Conservation (phyloP, 2,797 vertebrate species). For the Sebastes taczanowskii region DNA sequence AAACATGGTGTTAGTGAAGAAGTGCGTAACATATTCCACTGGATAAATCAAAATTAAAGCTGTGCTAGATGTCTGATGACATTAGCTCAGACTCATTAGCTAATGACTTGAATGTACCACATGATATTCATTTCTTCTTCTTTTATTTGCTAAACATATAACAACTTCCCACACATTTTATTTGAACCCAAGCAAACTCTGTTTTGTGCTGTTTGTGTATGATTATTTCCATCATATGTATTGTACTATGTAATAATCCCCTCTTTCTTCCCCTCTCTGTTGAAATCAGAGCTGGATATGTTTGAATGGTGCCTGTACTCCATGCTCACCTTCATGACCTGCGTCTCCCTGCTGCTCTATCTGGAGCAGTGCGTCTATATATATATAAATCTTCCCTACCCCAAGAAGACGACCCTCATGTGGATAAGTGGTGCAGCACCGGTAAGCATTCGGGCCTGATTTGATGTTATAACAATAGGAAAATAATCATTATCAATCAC, state of each 20-base stretch:
- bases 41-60: too few relatives aligned
- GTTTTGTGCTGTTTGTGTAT: neutral
- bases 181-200: neutral
- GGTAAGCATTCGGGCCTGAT: constrained; percentile 71
- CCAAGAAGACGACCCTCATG: constrained; percentile 87
- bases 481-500: neutral
- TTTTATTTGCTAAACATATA: neutral
- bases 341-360: constrained; percentile 83
- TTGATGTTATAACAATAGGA: neutral
- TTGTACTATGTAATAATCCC: neutral
- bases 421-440: constrained; percentile 90
- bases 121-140: neutral
- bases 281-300: constrained; percentile 81
- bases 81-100: too few relatives aligned
- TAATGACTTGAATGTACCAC: neutral
- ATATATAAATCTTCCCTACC: constrained; percentile 81
- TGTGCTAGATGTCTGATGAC: too few relatives aligned
- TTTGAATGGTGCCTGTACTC: constrained; percentile 82
- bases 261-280: neutral
- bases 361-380: constrained; percentile 86
- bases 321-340: constrained; percentile 86
- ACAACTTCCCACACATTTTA: neutral
- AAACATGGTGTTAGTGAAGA: too few relatives aligned
- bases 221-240: neutral
- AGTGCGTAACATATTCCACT: too few relatives aligned